Evolutionary conservation across 2,888 invertebrate species (phyloP), one percentile per base, ranked within the genome.

Genomic region (Tolmerus cingulatus): DNA sequence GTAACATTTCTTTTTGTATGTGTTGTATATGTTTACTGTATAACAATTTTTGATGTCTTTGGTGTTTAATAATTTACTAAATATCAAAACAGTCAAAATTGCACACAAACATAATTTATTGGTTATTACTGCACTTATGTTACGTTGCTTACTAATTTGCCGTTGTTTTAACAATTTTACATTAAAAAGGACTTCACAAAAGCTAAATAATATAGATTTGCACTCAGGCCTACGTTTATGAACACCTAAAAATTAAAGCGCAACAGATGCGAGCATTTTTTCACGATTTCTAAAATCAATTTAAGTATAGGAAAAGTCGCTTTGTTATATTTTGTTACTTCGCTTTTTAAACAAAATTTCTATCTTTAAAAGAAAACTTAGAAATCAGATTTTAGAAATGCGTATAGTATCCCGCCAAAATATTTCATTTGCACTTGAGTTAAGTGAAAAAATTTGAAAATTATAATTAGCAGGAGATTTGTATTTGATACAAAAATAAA

Each of bases 41-140:
- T 55, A 81, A 23, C 51, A 81, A 78, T 81, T 81, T 76, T 81
- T 55, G 81, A 81, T 81, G 81, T 81, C 8, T 76, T 81, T 55
- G 30, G 51, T 81, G 81, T 81, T 46, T 51, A 34, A 30, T 30
- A 34, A 77, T 8, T 40, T 27, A 19, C 40, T 23, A 34, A 81
- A 55, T 16, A 81, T 51, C 81, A 81, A 34, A 76, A 76, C 66
- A 66, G 1, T 66, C 66, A 66, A 66, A 23, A 23, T 66, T 66
- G 66, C 66, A 81, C 51, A 51, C 81, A 81, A 23, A 81, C 81
- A 55, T 40, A 12, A 78, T 19, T 51, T 81, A 30, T 81, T 30
- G 66, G 16, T 81, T 81, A 23, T n/a, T 55, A 8, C 12, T 81
- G 81, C 81, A 81, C 51, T 14, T 27, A 79, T 27, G n/a, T 46